Base-by-base conservation (phyloP, 2,113 vertebrate genomes). In the Aptenodytes patagonicus region DNA sequence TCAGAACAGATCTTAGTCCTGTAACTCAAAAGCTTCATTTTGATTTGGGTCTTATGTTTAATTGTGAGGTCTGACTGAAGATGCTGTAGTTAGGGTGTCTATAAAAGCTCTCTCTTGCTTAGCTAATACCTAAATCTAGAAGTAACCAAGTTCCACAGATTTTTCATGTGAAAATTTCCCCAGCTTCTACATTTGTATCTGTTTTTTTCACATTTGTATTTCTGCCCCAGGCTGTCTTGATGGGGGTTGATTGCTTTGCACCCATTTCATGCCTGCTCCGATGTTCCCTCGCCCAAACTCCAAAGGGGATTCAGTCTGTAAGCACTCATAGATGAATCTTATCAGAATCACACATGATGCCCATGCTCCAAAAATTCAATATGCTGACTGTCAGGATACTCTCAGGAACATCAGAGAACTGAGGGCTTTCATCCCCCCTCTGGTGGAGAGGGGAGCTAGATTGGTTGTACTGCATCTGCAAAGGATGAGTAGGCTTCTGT, bases 1-100 rank as follows among this genome's bases (percentile, higher is more conserved):
- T 94, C 62, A 94, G 82, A 90, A 54, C 49, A 83, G 58, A 71
- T 93, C 90, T 86, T 92, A 95, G 94, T 96, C 90, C 62, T 77
- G 34, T 95, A 91, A 93, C 40, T 85, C 91, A 71, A 93, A 85
- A 78, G 6, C 90, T 93, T 94, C 84, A 72, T 90, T 95, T 94
- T 93, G 70, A 76, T 94, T 87, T 87, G 31, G 36, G 49, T 80
- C 49, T 91, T 91, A 62, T 0, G 9, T n/a, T 90, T 77, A 69
- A 49, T 46, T 87, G 66, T 64, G 82, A 90, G 66, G 36, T 57
- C 84, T 76, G 58, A 83, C 61, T 44, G 57, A 90, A 95, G 54
- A 36, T 86, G 36, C 36, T 83, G 25, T 80, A 51, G 52, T 64
- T 87, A 51, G n/a, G 15, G 20, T 89, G 34, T 28, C 49, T 76